Percentiles rank a stretch among this genome's conserved stretches.
phyloP scores from a whole-genome alignment of 2,797 vertebrate species.

The Xenopus petersii region DNA sequence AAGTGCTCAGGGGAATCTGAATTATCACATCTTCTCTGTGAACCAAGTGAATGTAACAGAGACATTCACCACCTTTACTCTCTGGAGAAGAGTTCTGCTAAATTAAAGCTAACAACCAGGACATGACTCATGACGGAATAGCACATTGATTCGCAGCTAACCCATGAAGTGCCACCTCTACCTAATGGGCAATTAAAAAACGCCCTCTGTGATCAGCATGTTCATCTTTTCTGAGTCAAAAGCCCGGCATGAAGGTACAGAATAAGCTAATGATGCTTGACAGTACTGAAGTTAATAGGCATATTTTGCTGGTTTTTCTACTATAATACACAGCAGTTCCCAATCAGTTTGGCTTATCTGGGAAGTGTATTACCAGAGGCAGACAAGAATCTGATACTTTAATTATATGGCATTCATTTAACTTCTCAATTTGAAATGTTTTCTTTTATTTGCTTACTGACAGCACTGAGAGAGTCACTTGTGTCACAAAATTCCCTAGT shows the following conservation, averaged over 20 bases:
- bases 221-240: constrained; percentile 3
- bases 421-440: too few relatives aligned
- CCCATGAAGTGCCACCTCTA: not conserved
- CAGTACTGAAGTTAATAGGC: constrained; percentile 38
- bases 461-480: too few relatives aligned
- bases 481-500: too few relatives aligned
- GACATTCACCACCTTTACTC: not conserved
- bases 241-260: not conserved
- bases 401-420: too few relatives aligned
- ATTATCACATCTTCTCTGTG: not conserved
- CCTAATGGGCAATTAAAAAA: too few relatives aligned
- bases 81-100: not conserved
- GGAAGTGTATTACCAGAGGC: too few relatives aligned
- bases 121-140: not conserved
- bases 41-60: constrained; percentile 3
- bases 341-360: constrained; percentile 52
- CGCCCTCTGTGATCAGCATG: not conserved
- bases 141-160: constrained; percentile 10
- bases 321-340: constrained; percentile 48
- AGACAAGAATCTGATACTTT: too few relatives aligned
- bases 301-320: constrained; percentile 51
- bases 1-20: not conserved
- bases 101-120: constrained; percentile 29
- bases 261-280: constrained; percentile 44
- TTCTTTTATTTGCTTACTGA: too few relatives aligned